Evolutionary conservation across 2,797 vertebrate species (phyloP).

Genomic region (Spheniscus humboldti): DNA sequence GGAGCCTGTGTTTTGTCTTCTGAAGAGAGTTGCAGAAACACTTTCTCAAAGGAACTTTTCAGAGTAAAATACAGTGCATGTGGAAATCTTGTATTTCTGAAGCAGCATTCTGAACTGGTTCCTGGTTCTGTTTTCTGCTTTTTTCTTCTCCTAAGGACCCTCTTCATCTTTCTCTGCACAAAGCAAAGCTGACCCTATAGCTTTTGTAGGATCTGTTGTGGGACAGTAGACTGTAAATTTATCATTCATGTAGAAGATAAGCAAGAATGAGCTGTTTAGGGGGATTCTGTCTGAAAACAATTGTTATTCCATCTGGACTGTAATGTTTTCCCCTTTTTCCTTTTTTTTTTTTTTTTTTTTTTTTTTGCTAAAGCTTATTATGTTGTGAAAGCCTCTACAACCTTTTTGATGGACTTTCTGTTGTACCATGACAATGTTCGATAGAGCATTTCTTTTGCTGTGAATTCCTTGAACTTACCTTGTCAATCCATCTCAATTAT

Average conservation of each 20-base stretch:
- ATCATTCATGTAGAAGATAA: neutral
- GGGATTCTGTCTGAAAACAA: neutral
- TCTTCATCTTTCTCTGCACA: neutral
- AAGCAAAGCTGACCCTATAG: neutral
- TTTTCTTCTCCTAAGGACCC: neutral
- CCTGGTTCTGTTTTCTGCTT: neutral
- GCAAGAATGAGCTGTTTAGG: neutral
- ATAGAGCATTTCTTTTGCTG: neutral
- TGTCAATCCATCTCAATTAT: neutral
- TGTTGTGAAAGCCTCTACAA: neutral
- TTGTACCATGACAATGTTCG: neutral
- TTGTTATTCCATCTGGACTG: neutral
- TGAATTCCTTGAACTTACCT: neutral
- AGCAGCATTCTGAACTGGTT: neutral
- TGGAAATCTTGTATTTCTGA: neutral
- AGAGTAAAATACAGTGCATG: neutral
- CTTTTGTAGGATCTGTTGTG: neutral
- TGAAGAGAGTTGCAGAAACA: neutral
- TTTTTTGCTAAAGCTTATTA: neutral
- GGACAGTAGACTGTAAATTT: neutral
- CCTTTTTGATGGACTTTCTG: neutral
- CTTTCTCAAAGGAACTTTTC: neutral
- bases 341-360: neutral
- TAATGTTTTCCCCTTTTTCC: neutral
- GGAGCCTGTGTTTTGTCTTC: neutral